Conservation (phyloP, 2,888 invertebrate species). For the Pherbina coryleti region DNA sequence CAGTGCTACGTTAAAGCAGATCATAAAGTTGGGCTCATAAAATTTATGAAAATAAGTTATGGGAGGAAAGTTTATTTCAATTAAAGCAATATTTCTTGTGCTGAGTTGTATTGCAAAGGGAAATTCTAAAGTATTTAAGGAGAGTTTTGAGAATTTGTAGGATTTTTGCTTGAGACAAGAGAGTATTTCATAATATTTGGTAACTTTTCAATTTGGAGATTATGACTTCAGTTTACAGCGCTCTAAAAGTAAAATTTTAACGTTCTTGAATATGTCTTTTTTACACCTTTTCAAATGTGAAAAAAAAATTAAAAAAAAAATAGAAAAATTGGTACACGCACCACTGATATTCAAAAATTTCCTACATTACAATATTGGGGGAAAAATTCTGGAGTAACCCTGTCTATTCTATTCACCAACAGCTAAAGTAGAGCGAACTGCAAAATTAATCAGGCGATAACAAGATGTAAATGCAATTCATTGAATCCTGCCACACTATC, state of each 20-base stretch:
- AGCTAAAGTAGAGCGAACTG: constrained; percentile 11
- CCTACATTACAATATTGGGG: neutral
- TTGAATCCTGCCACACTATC: constrained; percentile 53
- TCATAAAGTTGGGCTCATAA: neutral
- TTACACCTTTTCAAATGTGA: no score
- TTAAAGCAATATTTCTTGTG: neutral
- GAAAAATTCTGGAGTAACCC: neutral
- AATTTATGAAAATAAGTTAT: neutral
- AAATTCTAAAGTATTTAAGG: no score
- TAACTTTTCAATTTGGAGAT: neutral
- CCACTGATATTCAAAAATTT: no score
- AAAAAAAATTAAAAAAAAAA: no score
- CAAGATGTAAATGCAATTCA: constrained; percentile 67
- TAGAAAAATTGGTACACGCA: no score
- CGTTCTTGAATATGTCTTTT: no score
- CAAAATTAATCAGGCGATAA: constrained; percentile 67
- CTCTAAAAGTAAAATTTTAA: neutral
- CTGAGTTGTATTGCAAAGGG: no score
- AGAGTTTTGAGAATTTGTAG: no score
- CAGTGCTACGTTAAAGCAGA: neutral
- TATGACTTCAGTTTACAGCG: neutral
- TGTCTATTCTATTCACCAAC: neutral
- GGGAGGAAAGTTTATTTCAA: neutral
- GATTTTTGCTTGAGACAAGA: neutral
- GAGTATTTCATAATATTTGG: neutral